A percentile compares a stretch with the other conserved stretches of the same genome.
These are phyloP conservation scores for Sesamia inferens DNA, from an alignment of 2,888 invertebrate genomes.

Conservation along the genomic window DNA sequence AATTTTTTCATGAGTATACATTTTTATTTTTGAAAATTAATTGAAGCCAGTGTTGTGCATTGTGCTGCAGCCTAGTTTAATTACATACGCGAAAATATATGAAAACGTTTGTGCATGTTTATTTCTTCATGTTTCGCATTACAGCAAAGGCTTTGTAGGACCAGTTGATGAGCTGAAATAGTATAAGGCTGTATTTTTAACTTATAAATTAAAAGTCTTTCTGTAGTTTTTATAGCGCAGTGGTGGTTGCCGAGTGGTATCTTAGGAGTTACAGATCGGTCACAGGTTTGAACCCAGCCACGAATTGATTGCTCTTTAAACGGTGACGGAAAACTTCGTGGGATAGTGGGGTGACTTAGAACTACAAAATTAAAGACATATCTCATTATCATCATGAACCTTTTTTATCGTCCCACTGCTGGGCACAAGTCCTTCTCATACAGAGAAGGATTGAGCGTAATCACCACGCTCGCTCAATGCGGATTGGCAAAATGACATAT, in stretches of 20 bases:
- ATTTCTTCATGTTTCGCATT: conserved; percentile 87
- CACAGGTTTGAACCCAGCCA: neutral
- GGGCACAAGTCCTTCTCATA: too few species aligned
- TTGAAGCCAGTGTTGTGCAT: conserved; percentile 62
- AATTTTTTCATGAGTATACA: conserved; percentile 45
- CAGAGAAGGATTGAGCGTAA: too few species aligned
- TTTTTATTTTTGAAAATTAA: conserved; percentile 66
- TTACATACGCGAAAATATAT: conserved; percentile 56
- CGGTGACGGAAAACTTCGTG: neutral
- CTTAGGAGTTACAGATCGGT: neutral
- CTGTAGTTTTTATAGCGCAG: neutral
- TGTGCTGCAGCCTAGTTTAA: conserved; percentile 62
- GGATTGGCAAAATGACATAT: neutral
- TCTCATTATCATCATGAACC: too few species aligned
- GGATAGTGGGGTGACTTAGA: neutral
- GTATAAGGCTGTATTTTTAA: conserved; percentile 17
- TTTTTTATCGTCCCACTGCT: too few species aligned
- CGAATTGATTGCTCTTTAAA: neutral
- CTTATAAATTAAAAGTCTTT: neutral
- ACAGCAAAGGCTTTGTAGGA: conserved; percentile 88
- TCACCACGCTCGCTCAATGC: too few species aligned
- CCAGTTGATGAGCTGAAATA: conserved; percentile 87
- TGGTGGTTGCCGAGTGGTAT: neutral
- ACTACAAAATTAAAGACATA: neutral
- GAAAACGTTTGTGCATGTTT: conserved; percentile 58